A percentile compares a stretch with the other conserved stretches of the same genome.
These are phyloP conservation scores for Cerastoderma edule DNA, from an alignment of 2,888 invertebrate species.

Conservation along the genomic window DNA sequence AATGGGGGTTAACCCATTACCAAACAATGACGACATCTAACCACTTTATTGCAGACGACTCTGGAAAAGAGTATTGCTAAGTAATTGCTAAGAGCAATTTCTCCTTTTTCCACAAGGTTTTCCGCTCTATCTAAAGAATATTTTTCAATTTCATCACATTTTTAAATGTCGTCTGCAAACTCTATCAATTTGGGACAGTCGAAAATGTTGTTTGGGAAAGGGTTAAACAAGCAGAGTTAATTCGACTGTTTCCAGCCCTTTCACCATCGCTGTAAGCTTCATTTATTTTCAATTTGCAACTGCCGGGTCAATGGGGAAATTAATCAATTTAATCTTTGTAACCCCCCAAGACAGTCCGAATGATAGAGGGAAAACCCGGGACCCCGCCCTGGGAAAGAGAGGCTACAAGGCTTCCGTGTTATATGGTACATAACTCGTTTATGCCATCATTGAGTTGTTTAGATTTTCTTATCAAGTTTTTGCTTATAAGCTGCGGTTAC, in stretches of 20 bases:
- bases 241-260: constrained; percentile 33
- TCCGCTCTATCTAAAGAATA: no score
- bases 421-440: no score
- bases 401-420: no score
- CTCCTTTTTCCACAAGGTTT: background rate
- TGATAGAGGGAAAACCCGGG: no score
- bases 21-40: no score
- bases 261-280: constrained; percentile 49
- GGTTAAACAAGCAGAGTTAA: constrained; percentile 49
- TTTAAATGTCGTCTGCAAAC: background rate
- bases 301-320: constrained; percentile 64
- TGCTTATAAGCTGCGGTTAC: no score
- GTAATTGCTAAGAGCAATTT: background rate
- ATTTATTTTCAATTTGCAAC: constrained; percentile 65
- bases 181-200: constrained; percentile 4
- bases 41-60: no score
- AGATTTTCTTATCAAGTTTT: no score
- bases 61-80: background rate
- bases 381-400: no score
- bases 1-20: no score
- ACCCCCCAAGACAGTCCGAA: constrained; percentile 32
- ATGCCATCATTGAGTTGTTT: no score
- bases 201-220: background rate
- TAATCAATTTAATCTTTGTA: constrained; percentile 53
- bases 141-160: no score